Evolutionary conservation across 2,113 vertebrate species (phyloP), one percentile per base, ranked within the genome.

Genomic region (Plecotus auritus): DNA sequence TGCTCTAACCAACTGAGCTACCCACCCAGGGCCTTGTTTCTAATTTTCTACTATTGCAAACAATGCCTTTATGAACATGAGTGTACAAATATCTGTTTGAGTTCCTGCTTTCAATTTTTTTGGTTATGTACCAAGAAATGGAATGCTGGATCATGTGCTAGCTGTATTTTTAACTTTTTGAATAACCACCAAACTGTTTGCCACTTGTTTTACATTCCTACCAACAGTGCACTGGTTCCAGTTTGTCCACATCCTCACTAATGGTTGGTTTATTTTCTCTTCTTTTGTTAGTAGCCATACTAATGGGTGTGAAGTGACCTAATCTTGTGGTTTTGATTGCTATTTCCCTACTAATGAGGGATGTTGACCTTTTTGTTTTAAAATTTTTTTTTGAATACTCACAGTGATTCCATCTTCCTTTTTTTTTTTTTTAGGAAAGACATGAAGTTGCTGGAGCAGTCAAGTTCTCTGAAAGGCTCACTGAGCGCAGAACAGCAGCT

Each of bases 401-500:
- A 84, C 85, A 67, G 86, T 42, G 35, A 16, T 9, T 72, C 0
- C 89, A 64, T 78, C 96, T 54, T 92, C 7, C 47, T 91, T 97
- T 95, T 88, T 51, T 17, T 54, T 51, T 49, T 56, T 97, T 70
- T 72, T 97, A 99, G 99, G 90, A 98, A 99, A 92, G 98, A 99
- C 97, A 86, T 99, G 97, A 97, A 98, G 85, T 98, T 98, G 81
- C 97, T 99, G 95, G 98, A 99, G 97, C 97, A 98, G 45, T 97
- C 97, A 0, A 97, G 98, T 35, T 98, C 98, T 98, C 98, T 99
- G 89, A 98, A 99, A 98, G 99, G 99, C 80, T 35, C 98, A 5
- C 97, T 99, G 95, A 98, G 59, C 2, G 97, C 97, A 0, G 90
- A 97, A 0, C 98, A 99, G 96, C 99, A 99, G 98, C 54, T 99